Percentiles rank a stretch among this genome's conserved stretches.
Conservation (phyloP, 2,797 vertebrate genomes). For the Heteromormyrus szaboi region DNA sequence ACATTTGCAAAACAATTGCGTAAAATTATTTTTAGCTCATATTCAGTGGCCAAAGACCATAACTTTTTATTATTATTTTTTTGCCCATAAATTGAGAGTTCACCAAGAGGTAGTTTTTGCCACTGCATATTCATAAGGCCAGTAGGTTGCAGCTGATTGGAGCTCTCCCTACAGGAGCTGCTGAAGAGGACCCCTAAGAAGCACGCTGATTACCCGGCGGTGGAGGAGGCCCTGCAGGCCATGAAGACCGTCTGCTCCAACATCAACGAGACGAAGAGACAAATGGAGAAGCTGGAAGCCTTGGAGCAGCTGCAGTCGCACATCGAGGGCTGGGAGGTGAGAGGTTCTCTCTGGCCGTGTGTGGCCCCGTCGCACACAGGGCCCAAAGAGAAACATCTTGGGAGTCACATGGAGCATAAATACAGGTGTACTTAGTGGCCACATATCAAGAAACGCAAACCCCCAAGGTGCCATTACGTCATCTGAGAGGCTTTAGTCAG, state of each 20-base stretch:
- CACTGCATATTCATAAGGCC: background rate
- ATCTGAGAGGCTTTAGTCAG: background rate
- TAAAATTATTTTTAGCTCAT: background rate
- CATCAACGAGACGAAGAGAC: conserved; percentile 98
- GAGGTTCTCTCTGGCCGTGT: conserved; percentile 26
- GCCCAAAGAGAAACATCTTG: background rate
- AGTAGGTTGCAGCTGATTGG: background rate
- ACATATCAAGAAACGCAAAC: background rate
- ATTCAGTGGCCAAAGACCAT: background rate
- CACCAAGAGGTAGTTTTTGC: background rate
- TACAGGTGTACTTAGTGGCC: background rate
- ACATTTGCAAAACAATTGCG: background rate
- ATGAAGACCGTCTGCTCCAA: conserved; percentile 98
- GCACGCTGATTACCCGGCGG: conserved; percentile 83
- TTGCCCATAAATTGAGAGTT: background rate
- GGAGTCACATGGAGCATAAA: background rate
- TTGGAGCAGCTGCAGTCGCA: conserved; percentile 94
- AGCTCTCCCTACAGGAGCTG: conserved; percentile 67
- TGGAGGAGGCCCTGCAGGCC: conserved; percentile 86
- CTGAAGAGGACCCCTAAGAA: conserved; percentile 91
- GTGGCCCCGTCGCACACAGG: background rate
- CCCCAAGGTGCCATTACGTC: background rate
- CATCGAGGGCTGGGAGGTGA: conserved; percentile 98
- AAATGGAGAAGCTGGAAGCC: conserved; percentile 98
- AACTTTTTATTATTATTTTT: background rate